A percentile compares a stretch with the other conserved stretches of the same genome.
Conservation (phyloP, 2,888 invertebrate genomes). For the Tribolium freemani region DNA sequence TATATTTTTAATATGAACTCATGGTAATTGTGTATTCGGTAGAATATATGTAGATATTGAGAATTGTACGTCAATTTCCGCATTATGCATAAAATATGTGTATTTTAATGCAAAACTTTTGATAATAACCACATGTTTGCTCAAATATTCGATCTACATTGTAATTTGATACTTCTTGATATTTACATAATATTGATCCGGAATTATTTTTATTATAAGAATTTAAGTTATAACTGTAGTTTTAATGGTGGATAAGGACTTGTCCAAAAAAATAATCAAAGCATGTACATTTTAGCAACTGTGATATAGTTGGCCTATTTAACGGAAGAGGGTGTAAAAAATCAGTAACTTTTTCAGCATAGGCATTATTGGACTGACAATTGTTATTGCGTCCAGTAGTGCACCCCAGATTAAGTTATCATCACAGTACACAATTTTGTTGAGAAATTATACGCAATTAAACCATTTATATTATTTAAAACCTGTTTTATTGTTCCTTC, state of each 20-base stretch:
- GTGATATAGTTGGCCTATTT: constrained; percentile 57
- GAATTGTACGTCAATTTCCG: constrained; percentile 29
- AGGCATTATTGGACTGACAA: constrained; percentile 8
- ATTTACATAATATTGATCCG: constrained; percentile 20
- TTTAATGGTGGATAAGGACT: constrained; percentile 42
- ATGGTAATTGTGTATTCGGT: constrained; percentile 43
- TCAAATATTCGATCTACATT: constrained; percentile 15
- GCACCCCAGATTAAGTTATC: constrained; percentile 22
- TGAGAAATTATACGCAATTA: constrained; percentile 28
- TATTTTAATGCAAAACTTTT: neutral
- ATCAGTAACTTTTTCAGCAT: neutral
- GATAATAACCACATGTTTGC: constrained; percentile 5
- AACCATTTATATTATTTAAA: constrained; percentile 26
- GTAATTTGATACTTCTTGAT: constrained; percentile 26
- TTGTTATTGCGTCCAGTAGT: neutral
- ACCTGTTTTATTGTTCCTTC: constrained; percentile 2
- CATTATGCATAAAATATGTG: neutral
- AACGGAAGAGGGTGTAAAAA: constrained; percentile 16
- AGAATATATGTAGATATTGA: constrained; percentile 49
- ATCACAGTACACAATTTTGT: constrained; percentile 35
- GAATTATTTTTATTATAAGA: constrained; percentile 15
- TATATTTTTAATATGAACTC: constrained; percentile 58
- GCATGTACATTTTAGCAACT: constrained; percentile 51
- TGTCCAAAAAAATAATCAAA: constrained; percentile 40
- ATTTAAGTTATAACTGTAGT: constrained; percentile 19